phyloP scores from a whole-genome alignment of 2,797 vertebrate genomes.

The Gallinago stenura region DNA sequence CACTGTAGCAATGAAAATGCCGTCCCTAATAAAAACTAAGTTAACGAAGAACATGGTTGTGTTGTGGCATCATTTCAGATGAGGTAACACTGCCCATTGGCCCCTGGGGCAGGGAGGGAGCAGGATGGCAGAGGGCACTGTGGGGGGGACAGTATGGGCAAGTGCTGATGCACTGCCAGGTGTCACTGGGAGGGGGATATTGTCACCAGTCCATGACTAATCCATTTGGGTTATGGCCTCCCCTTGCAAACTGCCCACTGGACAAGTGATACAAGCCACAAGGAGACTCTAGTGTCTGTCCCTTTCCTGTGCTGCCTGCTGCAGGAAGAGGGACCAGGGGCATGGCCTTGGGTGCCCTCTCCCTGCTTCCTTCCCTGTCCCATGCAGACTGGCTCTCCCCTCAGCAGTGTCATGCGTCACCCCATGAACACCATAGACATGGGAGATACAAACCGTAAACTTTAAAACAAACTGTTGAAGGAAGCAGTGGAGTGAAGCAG shows the following conservation, averaged over 20 bases:
- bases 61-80: neutral
- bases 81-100: rapidly evolving
- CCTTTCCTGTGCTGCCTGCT: neutral
- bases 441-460: neutral
- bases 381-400: rapidly evolving
- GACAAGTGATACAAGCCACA: neutral
- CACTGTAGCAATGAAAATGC: constrained; percentile 11
- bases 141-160: neutral
- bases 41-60: neutral
- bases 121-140: neutral
- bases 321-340: neutral
- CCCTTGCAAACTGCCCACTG: neutral
- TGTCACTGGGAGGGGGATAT: neutral
- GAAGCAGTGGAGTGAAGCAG: neutral
- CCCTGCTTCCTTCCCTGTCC: neutral
- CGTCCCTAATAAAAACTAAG: constrained; percentile 76
- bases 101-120: neutral
- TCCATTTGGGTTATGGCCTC: neutral
- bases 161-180: neutral
- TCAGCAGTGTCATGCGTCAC: rapidly evolving
- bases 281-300: neutral
- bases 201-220: neutral
- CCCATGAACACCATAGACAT: neutral
- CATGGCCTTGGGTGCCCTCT: neutral
- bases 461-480: neutral